Evolutionary conservation across 1,140 invertebrate species (phyloP), one percentile per base, ranked within the genome.

Genomic region (Chlorops oryzae): DNA sequence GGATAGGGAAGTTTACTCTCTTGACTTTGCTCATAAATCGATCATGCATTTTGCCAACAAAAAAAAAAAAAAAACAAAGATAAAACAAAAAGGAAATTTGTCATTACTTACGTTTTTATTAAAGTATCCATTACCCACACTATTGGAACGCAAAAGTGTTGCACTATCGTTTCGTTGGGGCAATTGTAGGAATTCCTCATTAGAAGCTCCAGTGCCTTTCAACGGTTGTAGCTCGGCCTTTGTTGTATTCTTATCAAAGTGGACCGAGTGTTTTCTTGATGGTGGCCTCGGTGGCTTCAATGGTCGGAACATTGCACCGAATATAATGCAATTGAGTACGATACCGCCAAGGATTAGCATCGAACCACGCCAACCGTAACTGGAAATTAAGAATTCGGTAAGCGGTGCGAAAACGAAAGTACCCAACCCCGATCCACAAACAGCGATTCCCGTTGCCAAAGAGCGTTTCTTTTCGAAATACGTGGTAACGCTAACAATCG

Each of bases 401-500:
- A 91, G 73, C 0, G 89, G 88, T 2, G 90, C 85, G 61, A 92
- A 86, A 2, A 91, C 67, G 63, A 92, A 86, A 13, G 88, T 92
- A 15, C 90, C 90, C 13, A 94, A 77, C 3, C 90, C 90, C 5
- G 92, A 94, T 3, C 93, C 94, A 61, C 92, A 96, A 0, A 97
- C 92, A 0, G 93, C 93, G 21, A 98, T 94, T 3, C 88, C 87
- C 2, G 92, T 96, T 3, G 93, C 93, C 52, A 96, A 77, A 4
- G 92, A 92, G 46, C 93, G 79, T 54, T 85, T 86, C 58, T 87
- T 85, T 58, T 96, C 92, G 63, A 97, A 98, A 77, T 96, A 96
- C 51, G 86, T 88, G 3, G 92, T 93, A 6, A 96, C 93, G 65
- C 88, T 91, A 21, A 96, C 92, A 49, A 96, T 96, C 39, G 93